Evolutionary conservation across 2,113 vertebrate genomes (phyloP), one percentile per base, ranked within the genome.

Genomic region (Hirundichthys speculiger): DNA sequence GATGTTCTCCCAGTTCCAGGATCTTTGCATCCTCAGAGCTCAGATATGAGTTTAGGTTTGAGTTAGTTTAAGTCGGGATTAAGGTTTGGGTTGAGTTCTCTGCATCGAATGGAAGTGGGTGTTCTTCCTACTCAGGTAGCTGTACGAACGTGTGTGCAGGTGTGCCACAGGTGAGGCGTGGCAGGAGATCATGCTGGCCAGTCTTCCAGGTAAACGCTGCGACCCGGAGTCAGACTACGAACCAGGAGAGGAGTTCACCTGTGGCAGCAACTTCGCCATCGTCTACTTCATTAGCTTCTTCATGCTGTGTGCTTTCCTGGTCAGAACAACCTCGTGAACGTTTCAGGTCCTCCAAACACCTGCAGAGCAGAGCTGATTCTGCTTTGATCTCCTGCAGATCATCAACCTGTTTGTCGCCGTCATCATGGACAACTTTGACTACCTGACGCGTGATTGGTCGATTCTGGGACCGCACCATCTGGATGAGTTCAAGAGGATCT

Each of bases 371-470:
- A 34, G 18, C 16, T 56, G 20, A 11, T 12, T 20, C 16, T 19
- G 2, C 7, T 40, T 55, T 18, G 9, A 34, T 53, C 19, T 61
- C n/a, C 42, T 71, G 82, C 85, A 98, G 95, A 97, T 97, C 75
- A 98, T 98, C 80, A 98, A 97, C 77, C 85, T 98, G 75, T 98
- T 97, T 21, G 95, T 98, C 25, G 96, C 96, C 3, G 96, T 98
- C 77, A 98, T 97, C 83, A 97, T 98, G 96, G 96, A 98, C 88
- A 98, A 97, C 87, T 98, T 98, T 57, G 96, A 98, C 88, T 98
- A 98, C 83, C 92, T 98, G 75, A 98, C 96, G 0, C 93, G 96
- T 43, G 96, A 97, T 69, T 98, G 96, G 96, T 97, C 96, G 2
- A 97, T 98, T 75, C 89, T 98, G 73, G 96, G 96, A 11, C 96